Percentiles rank a stretch among this genome's conserved stretches.
Evolutionary conservation across 1,140 invertebrate genomes (phyloP).

Genomic region (Drosophila neocordata): DNA sequence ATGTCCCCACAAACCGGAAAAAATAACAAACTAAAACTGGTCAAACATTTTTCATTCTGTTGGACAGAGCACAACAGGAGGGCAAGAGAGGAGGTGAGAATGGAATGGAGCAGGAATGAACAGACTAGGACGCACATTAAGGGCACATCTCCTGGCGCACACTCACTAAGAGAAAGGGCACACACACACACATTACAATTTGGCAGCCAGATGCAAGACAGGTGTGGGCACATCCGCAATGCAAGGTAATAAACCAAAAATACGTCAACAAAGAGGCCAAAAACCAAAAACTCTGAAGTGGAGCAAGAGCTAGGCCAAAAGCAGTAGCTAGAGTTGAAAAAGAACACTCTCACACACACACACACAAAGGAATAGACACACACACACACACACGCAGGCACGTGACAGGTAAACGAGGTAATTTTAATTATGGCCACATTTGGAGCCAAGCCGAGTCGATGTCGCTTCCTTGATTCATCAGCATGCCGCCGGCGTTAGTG

Average conservation of each 20-base stretch:
- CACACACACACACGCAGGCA: slow-evolving; percentile 11
- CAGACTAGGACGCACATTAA: slow-evolving; percentile 42
- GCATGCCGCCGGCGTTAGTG: slow-evolving; percentile 52
- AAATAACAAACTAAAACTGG: slow-evolving; percentile 29
- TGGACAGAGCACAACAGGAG: too few species aligned
- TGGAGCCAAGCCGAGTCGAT: slow-evolving; percentile 38
- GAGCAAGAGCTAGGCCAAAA: slow-evolving; percentile 17
- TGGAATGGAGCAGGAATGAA: not conserved
- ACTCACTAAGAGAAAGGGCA: not conserved
- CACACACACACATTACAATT: slow-evolving; percentile 49
- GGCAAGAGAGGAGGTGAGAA: not conserved
- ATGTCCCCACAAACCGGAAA: slow-evolving; percentile 28
- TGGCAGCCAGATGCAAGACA: slow-evolving; percentile 43
- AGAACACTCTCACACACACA: too few species aligned
- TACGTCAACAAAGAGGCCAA: slow-evolving; percentile 79
- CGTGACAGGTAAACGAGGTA: slow-evolving; percentile 75
- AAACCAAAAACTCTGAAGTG: slow-evolving; percentile 38
- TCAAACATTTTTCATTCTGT: slow-evolving; percentile 40
- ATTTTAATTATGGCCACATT: slow-evolving; percentile 81
- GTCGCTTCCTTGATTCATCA: slow-evolving; percentile 65
- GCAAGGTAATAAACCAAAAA: slow-evolving; percentile 81
- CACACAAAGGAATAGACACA: not conserved
- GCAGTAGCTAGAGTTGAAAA: not conserved
- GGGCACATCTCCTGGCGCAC: slow-evolving; percentile 17
- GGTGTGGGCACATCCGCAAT: slow-evolving; percentile 69